phyloP scores from a whole-genome alignment of 2,888 invertebrate genomes.

The Cephus nigrinus region DNA sequence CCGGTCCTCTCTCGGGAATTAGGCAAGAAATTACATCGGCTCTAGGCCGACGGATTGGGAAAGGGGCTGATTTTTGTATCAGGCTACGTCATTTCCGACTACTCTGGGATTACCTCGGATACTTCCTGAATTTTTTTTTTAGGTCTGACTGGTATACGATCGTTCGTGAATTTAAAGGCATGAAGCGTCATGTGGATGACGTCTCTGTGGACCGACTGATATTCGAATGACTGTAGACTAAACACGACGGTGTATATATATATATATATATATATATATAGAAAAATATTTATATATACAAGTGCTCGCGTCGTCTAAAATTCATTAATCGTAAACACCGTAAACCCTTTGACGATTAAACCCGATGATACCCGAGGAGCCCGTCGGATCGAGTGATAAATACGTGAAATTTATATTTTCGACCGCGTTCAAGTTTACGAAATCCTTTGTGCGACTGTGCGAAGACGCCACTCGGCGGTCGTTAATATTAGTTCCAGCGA shows the following conservation, averaged over 20 bases:
- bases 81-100: background rate
- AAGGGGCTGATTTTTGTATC: background rate
- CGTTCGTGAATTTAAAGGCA: background rate
- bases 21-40: background rate
- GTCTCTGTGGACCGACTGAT: background rate
- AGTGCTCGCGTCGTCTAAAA: no score
- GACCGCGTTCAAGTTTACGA: background rate
- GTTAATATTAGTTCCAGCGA: conserved; percentile 22
- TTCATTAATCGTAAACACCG: background rate
- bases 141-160: background rate
- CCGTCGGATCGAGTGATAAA: background rate
- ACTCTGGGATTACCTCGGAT: background rate
- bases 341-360: background rate
- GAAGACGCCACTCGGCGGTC: background rate
- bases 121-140: background rate
- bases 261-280: background rate
- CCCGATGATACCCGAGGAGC: background rate
- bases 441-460: background rate
- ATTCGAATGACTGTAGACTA: background rate
- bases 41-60: background rate
- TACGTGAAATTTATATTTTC: background rate
- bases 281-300: no score
- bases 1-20: background rate
- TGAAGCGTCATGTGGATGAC: background rate
- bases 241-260: accelerated